phyloP scores from a whole-genome alignment of 2,113 vertebrate species.

The Anarrhichthys ocellatus region DNA sequence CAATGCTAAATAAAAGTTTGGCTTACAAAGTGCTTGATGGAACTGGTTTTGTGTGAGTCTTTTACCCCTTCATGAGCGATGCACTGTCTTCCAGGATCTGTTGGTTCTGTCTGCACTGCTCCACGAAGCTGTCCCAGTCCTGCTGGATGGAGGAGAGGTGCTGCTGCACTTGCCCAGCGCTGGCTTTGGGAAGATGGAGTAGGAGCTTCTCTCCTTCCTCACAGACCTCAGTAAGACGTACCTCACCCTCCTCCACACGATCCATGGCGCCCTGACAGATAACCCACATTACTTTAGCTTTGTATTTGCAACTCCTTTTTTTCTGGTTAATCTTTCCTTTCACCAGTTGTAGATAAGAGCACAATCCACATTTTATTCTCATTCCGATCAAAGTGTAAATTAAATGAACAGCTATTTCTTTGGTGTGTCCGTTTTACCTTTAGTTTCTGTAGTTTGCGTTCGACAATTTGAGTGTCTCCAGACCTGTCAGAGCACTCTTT shows the following conservation, averaged over 20 bases:
- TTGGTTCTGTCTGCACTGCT: constrained; percentile 90
- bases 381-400: neutral
- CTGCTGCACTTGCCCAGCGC: constrained; percentile 89
- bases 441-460: constrained; percentile 90
- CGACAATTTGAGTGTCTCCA: constrained; percentile 90
- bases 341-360: neutral
- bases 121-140: constrained; percentile 92
- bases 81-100: constrained; percentile 90
- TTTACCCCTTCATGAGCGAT: constrained; percentile 84
- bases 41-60: neutral
- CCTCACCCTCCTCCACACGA: constrained; percentile 88
- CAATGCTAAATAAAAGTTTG: neutral
- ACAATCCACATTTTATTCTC: neutral
- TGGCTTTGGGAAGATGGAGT: constrained; percentile 88
- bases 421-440: constrained; percentile 83
- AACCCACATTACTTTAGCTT: constrained; percentile 3
- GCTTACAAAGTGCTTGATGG: neutral
- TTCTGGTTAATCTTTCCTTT: neutral
- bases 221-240: constrained; percentile 88
- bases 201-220: constrained; percentile 92
- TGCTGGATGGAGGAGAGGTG: constrained; percentile 90
- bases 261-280: constrained; percentile 86
- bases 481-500: constrained; percentile 90
- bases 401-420: neutral
- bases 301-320: neutral